Evolutionary conservation across 2,797 vertebrate genomes (phyloP), one percentile per base, ranked within the genome.

Genomic region (Forpus xanthops): DNA sequence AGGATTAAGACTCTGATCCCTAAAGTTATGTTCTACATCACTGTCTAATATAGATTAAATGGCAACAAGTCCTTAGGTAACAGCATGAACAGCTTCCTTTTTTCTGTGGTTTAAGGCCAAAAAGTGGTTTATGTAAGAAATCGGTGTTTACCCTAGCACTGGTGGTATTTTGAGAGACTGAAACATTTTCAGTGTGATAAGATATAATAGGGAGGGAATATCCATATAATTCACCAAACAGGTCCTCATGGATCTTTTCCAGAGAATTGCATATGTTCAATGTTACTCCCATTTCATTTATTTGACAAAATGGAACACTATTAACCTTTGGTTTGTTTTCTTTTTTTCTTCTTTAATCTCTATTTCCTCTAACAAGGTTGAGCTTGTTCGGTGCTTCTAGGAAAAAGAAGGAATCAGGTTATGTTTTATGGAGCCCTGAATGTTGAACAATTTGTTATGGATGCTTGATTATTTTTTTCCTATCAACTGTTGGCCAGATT

Each of bases 61-160:
- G 2, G 53, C 12, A 66, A 28, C 17, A 70, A 62, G 52, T 89
- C 55, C 44, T 95, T 85, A 86, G 79, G 70, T 87, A 93, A 81
- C 79, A 70, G 45, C 62, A 55, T n/a, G 65, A 58, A 15, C 28
- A 44, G 33, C 55, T 89, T 89, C 50, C 66, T 56, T 1, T 73
- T 85, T 94, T 81, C 50, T 91, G 3, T 86, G 70, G 25, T 80
- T 92, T 91, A 64, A 92, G 79, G 79, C 74, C 66, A 81, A 60
- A 96, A 64, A 62, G 60, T 85, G 73, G 62, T 87, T 95, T 85
- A 90, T 91, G 41, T 89, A 87, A 93, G 87, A 89, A 93, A 88
- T 19, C 8, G 15, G n/a, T 1, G 1, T 91, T 93, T 94, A 65
- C 68, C 30, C 47, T 52, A 74, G 41, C 1, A 11, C 42, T 66